Evolutionary conservation across 1,140 invertebrate genomes (phyloP).

Genomic region (Cotesia chilonis): DNA sequence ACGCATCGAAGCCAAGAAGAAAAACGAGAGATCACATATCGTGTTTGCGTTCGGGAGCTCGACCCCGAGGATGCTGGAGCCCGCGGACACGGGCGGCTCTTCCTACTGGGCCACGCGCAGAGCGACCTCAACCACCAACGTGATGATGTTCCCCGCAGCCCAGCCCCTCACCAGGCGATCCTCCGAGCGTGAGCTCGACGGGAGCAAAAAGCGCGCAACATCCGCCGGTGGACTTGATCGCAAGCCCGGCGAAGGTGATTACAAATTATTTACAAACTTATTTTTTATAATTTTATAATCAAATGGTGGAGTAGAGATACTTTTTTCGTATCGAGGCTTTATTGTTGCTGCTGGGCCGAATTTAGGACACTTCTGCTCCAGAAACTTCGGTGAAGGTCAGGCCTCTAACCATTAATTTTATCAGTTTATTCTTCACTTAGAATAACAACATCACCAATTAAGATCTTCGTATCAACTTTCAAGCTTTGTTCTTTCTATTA

Average conservation of each 20-base stretch:
- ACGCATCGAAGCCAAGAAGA: constrained; percentile 77
- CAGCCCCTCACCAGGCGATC: constrained; percentile 81
- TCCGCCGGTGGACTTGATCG: constrained; percentile 78
- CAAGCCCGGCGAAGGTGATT: constrained; percentile 72
- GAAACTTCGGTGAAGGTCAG: constrained; percentile 16
- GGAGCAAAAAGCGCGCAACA: constrained; percentile 82
- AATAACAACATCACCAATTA: not conserved
- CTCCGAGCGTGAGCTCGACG: constrained; percentile 82
- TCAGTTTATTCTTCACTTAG: not conserved
- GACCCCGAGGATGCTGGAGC: constrained; percentile 85
- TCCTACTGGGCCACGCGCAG: constrained; percentile 82
- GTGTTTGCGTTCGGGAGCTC: constrained; percentile 90
- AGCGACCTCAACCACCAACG: constrained; percentile 87
- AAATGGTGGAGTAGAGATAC: constrained; percentile 3
- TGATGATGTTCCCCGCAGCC: constrained; percentile 74
- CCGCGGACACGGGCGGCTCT: constrained; percentile 77
- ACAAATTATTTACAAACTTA: constrained; percentile 15
- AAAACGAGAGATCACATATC: constrained; percentile 71
- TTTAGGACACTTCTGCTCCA: constrained; percentile 28
- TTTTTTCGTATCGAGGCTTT: constrained; percentile 2
- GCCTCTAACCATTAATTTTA: not conserved
- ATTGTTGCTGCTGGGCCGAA: constrained; percentile 41
- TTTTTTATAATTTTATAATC: constrained; percentile 30
- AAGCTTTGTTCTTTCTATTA: too few species aligned
- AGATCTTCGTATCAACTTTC: too few species aligned